Evolutionary conservation across 2,113 vertebrate genomes (phyloP).

Genomic region (Thalassoma bifasciatum): DNA sequence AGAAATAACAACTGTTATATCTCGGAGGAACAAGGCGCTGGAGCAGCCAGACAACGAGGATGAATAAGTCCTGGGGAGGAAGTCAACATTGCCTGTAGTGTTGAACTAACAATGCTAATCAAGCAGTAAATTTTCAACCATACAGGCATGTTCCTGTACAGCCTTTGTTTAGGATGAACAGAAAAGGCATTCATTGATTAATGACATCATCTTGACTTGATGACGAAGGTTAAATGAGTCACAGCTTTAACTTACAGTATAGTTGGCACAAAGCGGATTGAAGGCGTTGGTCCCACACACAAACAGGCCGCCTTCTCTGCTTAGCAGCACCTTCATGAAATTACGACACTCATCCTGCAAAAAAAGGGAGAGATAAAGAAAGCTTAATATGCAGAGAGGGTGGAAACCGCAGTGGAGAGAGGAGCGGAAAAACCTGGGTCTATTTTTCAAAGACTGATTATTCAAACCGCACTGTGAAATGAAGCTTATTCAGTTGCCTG

Average conservation of each 20-base stretch:
- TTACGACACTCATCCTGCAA: slow-evolving; percentile 94
- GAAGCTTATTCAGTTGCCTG: slow-evolving; percentile 68
- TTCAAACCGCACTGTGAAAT: slow-evolving; percentile 60
- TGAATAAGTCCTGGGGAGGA: slow-evolving; percentile 54
- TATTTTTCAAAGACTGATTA: slow-evolving; percentile 63
- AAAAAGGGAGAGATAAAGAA: slow-evolving; percentile 16
- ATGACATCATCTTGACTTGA: background rate
- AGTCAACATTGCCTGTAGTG: slow-evolving; percentile 27
- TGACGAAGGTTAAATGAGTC: background rate
- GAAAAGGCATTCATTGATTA: background rate
- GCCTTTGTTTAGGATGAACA: background rate
- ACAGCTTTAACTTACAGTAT: slow-evolving; percentile 87
- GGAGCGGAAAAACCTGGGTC: slow-evolving; percentile 10
- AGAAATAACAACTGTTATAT: slow-evolving; percentile 33
- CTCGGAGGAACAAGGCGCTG: slow-evolving; percentile 40
- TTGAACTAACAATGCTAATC: slow-evolving; percentile 46
- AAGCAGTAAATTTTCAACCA: slow-evolving; percentile 39
- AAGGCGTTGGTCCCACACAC: slow-evolving; percentile 97
- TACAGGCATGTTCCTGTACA: slow-evolving; percentile 30
- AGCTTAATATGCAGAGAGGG: slow-evolving; percentile 25
- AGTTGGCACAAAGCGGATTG: slow-evolving; percentile 95
- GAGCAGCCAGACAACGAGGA: slow-evolving; percentile 42
- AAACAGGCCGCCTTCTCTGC: slow-evolving; percentile 88
- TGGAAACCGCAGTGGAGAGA: slow-evolving; percentile 21
- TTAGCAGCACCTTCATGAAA: slow-evolving; percentile 95